Conservation (phyloP, 2,888 invertebrate species). For the Dicyrtoma fusca region DNA sequence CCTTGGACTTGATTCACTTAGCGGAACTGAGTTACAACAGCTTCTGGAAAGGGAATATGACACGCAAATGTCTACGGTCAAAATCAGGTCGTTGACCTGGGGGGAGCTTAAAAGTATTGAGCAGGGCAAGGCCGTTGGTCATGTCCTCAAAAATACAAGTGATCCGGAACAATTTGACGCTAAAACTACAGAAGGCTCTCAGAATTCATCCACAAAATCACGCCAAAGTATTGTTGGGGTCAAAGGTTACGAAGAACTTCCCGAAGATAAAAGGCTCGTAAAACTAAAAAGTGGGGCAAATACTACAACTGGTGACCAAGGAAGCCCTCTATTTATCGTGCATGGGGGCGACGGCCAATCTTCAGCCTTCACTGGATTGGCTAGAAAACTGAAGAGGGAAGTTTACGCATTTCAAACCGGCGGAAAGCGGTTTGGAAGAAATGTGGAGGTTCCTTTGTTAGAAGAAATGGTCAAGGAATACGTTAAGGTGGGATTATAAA, state of each 20-base stretch:
- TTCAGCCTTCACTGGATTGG: neutral
- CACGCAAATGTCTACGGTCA: slow-evolving; percentile 62
- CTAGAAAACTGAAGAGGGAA: neutral
- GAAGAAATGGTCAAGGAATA: too few relatives aligned
- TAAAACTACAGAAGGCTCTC: neutral
- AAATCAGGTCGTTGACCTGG: slow-evolving; percentile 59
- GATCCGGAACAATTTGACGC: neutral
- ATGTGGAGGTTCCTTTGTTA: too few relatives aligned
- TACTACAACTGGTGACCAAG: slow-evolving; percentile 3
- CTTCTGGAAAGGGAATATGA: slow-evolving; percentile 63
- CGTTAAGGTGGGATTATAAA: too few relatives aligned
- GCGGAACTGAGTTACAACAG: slow-evolving; percentile 67
- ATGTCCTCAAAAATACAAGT: too few relatives aligned
- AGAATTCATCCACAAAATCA: neutral
- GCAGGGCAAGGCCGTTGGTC: slow-evolving; percentile 18
- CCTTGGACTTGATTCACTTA: slow-evolving; percentile 64
- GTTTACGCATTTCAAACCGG: neutral
- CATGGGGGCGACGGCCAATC: slow-evolving; percentile 18
- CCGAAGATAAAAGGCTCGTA: too few relatives aligned
- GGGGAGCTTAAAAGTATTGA: slow-evolving; percentile 22
- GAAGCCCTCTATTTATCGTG: slow-evolving; percentile 2
- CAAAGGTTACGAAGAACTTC: too few relatives aligned
- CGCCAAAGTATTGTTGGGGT: too few relatives aligned
- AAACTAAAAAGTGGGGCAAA: neutral
- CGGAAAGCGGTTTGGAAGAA: too few relatives aligned